These are phyloP conservation scores for Drosophila funebris DNA, from an alignment of 1,140 invertebrate species.

Conservation along the genomic window DNA sequence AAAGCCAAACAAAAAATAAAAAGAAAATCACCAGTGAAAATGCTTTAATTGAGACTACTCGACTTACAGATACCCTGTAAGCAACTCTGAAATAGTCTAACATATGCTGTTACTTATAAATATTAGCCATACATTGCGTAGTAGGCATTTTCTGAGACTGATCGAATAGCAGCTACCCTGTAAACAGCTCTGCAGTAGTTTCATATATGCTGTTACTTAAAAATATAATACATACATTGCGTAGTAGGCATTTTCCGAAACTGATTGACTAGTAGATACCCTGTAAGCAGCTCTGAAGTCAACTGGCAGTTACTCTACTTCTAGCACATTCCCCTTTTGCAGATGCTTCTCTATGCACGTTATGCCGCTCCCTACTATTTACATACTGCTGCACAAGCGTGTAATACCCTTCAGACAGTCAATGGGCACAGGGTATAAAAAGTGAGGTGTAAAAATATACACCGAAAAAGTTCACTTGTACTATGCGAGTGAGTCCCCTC, in stretches of 20 bases:
- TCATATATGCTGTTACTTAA: not conserved
- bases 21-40: not conserved
- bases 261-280: not conserved
- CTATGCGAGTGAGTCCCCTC: not conserved
- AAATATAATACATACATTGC: too few relatives aligned
- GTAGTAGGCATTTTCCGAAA: not conserved
- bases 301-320: not conserved
- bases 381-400: not conserved
- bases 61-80: not conserved
- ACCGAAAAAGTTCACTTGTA: constrained; percentile 8
- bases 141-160: not conserved
- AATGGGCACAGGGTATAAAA: not conserved
- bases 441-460: constrained; percentile 45
- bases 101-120: not conserved
- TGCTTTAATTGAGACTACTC: not conserved
- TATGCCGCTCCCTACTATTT: not conserved
- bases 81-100: not conserved
- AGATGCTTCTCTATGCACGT: not conserved
- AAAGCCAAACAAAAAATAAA: constrained; percentile 17
- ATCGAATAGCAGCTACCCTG: not conserved
- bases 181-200: not conserved
- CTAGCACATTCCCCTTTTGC: not conserved
- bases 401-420: not conserved
- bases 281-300: not conserved
- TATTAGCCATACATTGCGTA: not conserved